Percentiles rank a stretch among this genome's conserved stretches.
These are phyloP conservation scores for Chaetogeoica ovagalla DNA, from an alignment of 2,888 invertebrate genomes.

Conservation along the genomic window DNA sequence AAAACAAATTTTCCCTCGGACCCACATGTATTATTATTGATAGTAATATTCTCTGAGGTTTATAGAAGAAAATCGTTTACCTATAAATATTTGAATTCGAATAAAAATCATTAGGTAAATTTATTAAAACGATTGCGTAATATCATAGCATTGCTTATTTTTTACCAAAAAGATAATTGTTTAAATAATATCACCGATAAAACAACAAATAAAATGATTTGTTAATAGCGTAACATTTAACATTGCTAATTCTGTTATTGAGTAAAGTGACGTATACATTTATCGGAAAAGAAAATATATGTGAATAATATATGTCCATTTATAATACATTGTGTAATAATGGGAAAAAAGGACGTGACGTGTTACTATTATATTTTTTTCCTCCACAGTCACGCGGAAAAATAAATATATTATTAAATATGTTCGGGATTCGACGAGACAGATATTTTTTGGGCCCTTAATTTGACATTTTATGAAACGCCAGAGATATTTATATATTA, in stretches of 20 bases:
- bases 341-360: conserved; percentile 18
- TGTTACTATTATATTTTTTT: conserved; percentile 10
- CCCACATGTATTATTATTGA: too few species aligned
- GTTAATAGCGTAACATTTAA: not conserved
- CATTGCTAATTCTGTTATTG: conserved; percentile 16
- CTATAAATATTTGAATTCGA: too few species aligned
- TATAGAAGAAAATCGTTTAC: too few species aligned
- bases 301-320: conserved; percentile 32
- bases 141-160: too few species aligned
- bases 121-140: too few species aligned
- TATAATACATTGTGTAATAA: conserved; percentile 32
- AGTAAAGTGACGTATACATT: conserved; percentile 16
- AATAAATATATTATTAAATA: conserved; percentile 40
- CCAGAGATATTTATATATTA: not conserved
- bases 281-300: not conserved
- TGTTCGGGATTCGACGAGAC: conserved; percentile 19
- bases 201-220: not conserved
- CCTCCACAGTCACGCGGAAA: conserved; percentile 5
- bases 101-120: too few species aligned
- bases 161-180: too few species aligned
- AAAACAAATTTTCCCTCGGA: too few species aligned
- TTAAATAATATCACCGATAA: too few species aligned
- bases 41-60: too few species aligned
- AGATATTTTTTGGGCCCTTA: conserved; percentile 32
- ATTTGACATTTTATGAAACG: conserved; percentile 37